Conservation (phyloP, 2,113 vertebrate genomes). For the Gymnarchus niloticus region DNA sequence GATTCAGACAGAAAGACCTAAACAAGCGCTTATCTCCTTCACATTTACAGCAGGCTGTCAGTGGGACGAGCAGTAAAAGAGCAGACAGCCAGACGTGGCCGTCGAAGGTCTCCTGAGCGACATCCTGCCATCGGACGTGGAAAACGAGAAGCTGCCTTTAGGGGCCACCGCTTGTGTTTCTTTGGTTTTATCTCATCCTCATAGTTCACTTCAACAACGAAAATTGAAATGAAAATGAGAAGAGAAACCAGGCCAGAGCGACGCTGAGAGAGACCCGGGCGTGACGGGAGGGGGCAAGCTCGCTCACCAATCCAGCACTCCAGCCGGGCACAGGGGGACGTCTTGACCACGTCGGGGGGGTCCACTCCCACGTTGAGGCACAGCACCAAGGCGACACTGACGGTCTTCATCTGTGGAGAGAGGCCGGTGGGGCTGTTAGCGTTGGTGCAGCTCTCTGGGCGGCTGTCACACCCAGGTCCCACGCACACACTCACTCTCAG, state of each 20-base stretch:
- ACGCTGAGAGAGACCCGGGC: too few relatives aligned
- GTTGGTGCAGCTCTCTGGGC: not conserved
- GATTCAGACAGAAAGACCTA: not conserved
- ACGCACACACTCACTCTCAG: not conserved
- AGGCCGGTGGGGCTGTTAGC: not conserved
- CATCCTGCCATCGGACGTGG: too few relatives aligned
- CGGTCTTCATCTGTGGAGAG: constrained; percentile 87
- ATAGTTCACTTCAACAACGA: too few relatives aligned
- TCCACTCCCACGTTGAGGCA: constrained; percentile 97
- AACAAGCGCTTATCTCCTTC: too few relatives aligned
- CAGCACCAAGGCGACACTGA: constrained; percentile 94
- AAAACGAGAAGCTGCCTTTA: not conserved
- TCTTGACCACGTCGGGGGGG: constrained; percentile 97
- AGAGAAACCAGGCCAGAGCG: too few relatives aligned
- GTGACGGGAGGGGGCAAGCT: not conserved
- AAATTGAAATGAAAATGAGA: too few relatives aligned
- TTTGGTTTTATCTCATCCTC: not conserved
- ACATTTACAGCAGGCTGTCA: too few relatives aligned
- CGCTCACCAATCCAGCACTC: constrained; percentile 96
- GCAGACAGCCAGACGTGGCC: too few relatives aligned
- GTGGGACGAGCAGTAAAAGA: too few relatives aligned
- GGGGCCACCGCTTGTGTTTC: not conserved
- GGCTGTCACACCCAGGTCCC: not conserved
- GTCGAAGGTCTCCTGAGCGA: too few relatives aligned
- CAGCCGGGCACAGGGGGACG: constrained; percentile 88